Base-by-base conservation (phyloP, 2,113 vertebrate genomes). In the Triplophysa siluroides region DNA sequence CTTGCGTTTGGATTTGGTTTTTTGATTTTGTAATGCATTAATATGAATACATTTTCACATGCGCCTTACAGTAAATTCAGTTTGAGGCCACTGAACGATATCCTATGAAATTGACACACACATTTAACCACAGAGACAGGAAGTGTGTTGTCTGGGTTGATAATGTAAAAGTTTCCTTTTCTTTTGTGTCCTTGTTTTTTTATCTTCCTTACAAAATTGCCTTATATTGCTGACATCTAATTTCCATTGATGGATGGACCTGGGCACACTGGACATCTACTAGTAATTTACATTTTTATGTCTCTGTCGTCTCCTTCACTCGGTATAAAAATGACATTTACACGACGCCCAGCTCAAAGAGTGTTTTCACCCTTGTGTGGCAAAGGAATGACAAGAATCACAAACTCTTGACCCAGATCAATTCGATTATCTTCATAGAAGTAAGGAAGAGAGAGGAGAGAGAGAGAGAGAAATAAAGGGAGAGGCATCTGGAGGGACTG, bases 121-220 rank as follows among this genome's bases (percentile, higher is more conserved):
- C 54, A 61, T 58, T 52, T 54, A 14, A 21, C 14, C 64, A 50
- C 12, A 70, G 45, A 63, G 43, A 64, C 77, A 78, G 87, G 87
- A 88, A 85, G 78, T 79, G 76, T 83, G 78, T 79, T 84, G 83
- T 74, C 69, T 75, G 83, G 52, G 24, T 81, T 79, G 85, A 88
- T 86, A 85, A 82, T 68, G 60, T 45, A 74, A 78, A 54, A 41
- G 23, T 79, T 84, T 83, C 83, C 79, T 85, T 66, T 80, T 80
- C 58, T 45, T 62, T 52, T 65, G 24, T 71, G 60, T 76, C 77
- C 38, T 23, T 50, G 72, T 41, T 41, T 60, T 72, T 76, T 47
- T 81, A 68, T 76, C 41, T 61, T 60, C 67, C 79, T 66, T 24
- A 56, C 70, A 62, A 74, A 61, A 24, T 64, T 60, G n/a, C 72